Base-by-base conservation (phyloP, 2,113 vertebrate genomes). In the Prinia subflava region DNA sequence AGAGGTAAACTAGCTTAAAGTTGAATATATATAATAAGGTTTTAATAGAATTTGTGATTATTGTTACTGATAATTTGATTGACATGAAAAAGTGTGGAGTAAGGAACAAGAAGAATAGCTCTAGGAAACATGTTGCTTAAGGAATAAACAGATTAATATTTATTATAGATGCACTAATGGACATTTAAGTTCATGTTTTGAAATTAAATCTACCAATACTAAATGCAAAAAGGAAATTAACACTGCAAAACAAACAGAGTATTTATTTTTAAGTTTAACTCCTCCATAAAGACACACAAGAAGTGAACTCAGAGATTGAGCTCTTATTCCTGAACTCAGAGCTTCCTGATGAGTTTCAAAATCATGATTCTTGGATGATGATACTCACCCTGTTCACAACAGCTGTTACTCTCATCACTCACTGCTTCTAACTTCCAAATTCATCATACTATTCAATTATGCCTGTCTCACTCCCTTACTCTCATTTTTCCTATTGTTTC, bases 11-110 rank as follows among this genome's bases (percentile, higher is more conserved):
- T 85, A 92, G 37, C 42, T 94, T 90, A 52, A 86, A 91, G 74
- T 81, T 87, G 75, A 82, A 83, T 77, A 85, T 85, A 56, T 64
- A 37, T 92, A 97, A 97, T 92, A 95, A 96, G 78, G 64, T 95
- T 42, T 65, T 95, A 97, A 94, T 84, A 87, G 73, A 80, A 95
- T 93, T 93, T 95, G 90, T 89, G 92, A 98, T 97, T 96, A 96
- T 94, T 94, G 87, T 81, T 83, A 95, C 65, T 68, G 95, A 97
- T 96, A 94, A 97, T 77, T 87, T 88, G 95, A 95, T 94, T 95
- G 96, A 93, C 90, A 80, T 30, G 55, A 77, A 91, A 83, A 89
- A 85, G 23, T 35, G 24, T 87, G 52, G 64, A 87, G 52, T 28
- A 71, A 84, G 70, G 47, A 96, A 80, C 35, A 89, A 94, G 49